phyloP scores from a whole-genome alignment of 2,888 invertebrate species.

The Andrena marginata region DNA sequence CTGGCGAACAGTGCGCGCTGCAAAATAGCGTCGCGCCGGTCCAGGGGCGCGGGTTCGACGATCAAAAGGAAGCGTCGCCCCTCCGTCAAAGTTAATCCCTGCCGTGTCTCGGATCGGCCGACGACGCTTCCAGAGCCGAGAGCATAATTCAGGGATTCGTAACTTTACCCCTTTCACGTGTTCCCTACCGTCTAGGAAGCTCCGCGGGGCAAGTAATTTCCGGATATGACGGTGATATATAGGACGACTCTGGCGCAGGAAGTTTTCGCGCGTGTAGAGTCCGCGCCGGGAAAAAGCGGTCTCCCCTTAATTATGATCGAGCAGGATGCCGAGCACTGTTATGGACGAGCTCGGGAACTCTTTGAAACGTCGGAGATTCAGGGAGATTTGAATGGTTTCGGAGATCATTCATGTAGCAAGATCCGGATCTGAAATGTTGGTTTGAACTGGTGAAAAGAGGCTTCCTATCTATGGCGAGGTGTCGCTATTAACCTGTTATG shows the following conservation, averaged over 20 bases:
- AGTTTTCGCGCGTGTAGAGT: conserved; percentile 50
- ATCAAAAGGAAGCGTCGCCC: conserved; percentile 57
- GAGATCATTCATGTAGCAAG: not conserved
- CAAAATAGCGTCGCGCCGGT: conserved; percentile 26
- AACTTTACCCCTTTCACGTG: conserved; percentile 73
- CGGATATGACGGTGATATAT: conserved; percentile 70
- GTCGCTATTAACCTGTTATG: too few relatives aligned
- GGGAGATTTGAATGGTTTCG: conserved; percentile 30
- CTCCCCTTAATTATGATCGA: conserved; percentile 66
- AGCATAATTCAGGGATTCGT: conserved; percentile 71
- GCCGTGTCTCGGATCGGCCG: conserved; percentile 60
- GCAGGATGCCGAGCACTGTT: conserved; percentile 24
- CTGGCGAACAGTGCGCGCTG: not conserved
- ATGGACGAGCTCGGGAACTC: conserved; percentile 23
- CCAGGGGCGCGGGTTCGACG: conserved; percentile 45
- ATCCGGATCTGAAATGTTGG: not conserved
- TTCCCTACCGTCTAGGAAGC: conserved; percentile 62
- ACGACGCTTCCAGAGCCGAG: conserved; percentile 59
- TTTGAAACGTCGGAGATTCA: not conserved
- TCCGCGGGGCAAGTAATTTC: conserved; percentile 70
- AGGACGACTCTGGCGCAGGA: conserved; percentile 61
- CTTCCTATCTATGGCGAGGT: too few relatives aligned
- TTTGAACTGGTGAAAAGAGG: too few relatives aligned
- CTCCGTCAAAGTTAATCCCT: conserved; percentile 66
- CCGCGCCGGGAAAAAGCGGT: conserved; percentile 59